Evolutionary conservation across 1,140 invertebrate species (phyloP), one percentile per base, ranked within the genome.

Genomic region (Brachionus calyciflorus): DNA sequence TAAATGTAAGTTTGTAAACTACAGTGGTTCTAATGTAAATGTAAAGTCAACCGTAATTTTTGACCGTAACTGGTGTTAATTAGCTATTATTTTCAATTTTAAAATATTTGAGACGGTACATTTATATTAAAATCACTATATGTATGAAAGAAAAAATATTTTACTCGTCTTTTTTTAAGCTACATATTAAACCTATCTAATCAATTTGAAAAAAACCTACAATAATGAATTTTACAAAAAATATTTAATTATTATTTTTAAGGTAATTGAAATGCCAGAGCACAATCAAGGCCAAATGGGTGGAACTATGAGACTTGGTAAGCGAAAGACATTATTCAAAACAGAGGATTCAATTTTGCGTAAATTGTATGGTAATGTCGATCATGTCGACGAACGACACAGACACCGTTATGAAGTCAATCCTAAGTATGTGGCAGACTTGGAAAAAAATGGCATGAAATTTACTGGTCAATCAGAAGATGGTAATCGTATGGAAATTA

Each of bases 191-290:
- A n/a, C n/a, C n/a, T n/a, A n/a, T n/a, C n/a, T n/a, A n/a, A n/a
- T n/a, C n/a, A n/a, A n/a, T n/a, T n/a, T n/a, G n/a, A n/a, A n/a
- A n/a, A n/a, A 51, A 12, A 28, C 12, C 77, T 14, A 51, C n/a
- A 65, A 26, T 26, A 53, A n/a, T 57, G 17, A 10, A 21, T 21
- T 28, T 48, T 57, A 41, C 68, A 12, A 10, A 21, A 26, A 12
- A 6, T n/a, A n/a, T n/a, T n/a, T n/a, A n/a, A n/a, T n/a, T n/a
- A n/a, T n/a, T n/a, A 9, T 5, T 76, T 40, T 80, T 1, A 76
- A 88, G 84, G 84, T 99, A 1, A 94, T 99, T 77, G 95, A 99
- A 79, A 99, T 99, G 97, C 94, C 95, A 0, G 97, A 99, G 87
- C 93, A 98, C 83, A 93, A 94, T 84, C 88, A 89, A 4, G 93